Percentiles rank a stretch among this genome's conserved stretches.
These are phyloP conservation scores for Habroteleia sp. DNA, from an alignment of 2,888 invertebrate species.

Conservation along the genomic window DNA sequence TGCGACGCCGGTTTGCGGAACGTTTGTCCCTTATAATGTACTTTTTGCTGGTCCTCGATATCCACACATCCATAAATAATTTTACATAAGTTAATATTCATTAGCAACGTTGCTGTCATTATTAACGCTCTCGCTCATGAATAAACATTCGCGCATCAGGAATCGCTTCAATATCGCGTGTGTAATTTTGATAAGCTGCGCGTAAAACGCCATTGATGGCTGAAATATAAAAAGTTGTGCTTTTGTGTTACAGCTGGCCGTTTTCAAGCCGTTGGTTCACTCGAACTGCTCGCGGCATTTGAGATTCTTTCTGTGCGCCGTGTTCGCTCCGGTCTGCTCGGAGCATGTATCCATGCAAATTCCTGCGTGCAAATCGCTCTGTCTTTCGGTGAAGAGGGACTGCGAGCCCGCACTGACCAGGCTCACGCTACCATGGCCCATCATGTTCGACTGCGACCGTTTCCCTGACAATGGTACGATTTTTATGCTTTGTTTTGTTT, in stretches of 20 bases:
- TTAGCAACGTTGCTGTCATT: constrained; percentile 31
- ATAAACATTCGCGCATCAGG: constrained; percentile 31
- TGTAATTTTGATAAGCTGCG: constrained; percentile 46
- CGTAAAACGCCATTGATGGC: constrained; percentile 31
- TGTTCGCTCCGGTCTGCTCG: constrained; percentile 95
- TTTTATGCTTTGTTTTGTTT: neutral
- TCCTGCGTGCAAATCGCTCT: constrained; percentile 92
- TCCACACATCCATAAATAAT: constrained; percentile 23
- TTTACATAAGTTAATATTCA: constrained; percentile 48
- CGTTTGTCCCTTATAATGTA: neutral
- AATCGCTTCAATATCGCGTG: constrained; percentile 13
- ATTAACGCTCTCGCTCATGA: constrained; percentile 33
- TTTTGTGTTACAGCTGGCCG: constrained; percentile 85
- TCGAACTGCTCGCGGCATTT: constrained; percentile 91
- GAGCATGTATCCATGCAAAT: constrained; percentile 92
- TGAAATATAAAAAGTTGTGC: constrained; percentile 43
- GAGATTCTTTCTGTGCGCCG: constrained; percentile 93
- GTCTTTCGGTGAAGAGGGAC: constrained; percentile 88
- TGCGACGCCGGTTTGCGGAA: no score
- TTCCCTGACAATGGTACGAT: constrained; percentile 86
- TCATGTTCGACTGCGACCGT: constrained; percentile 88
- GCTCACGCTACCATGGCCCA: constrained; percentile 86
- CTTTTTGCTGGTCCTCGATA: neutral
- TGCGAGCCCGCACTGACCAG: constrained; percentile 87
- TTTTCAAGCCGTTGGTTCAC: constrained; percentile 87